Evolutionary conservation across 2,113 vertebrate genomes (phyloP).

Genomic region (Cichladusa arquata): DNA sequence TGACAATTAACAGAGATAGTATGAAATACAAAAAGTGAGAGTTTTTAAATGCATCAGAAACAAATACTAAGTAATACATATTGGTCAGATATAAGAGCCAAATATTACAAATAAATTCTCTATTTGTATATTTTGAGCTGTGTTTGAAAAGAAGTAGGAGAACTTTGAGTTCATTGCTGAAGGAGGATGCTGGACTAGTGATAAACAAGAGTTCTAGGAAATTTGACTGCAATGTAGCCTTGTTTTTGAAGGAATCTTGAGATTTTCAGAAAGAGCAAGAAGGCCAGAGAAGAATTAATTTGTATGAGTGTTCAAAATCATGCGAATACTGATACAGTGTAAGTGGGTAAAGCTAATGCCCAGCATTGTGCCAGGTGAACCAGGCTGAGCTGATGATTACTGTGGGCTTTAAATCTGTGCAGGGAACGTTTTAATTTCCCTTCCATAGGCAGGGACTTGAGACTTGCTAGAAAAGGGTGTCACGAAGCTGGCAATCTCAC

Average conservation of each 20-base stretch:
- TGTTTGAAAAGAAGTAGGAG: neutral
- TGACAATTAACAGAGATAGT: neutral
- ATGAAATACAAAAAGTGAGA: neutral
- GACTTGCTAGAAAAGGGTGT: neutral
- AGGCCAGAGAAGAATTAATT: neutral
- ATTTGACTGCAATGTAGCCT: neutral
- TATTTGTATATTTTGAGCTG: neutral
- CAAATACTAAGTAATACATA: neutral
- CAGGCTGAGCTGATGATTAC: neutral
- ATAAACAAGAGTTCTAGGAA: neutral
- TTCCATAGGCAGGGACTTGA: neutral
- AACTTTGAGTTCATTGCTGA: neutral
- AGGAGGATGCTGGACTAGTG: neutral
- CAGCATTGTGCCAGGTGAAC: neutral
- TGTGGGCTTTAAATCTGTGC: neutral
- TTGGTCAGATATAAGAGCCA: neutral
- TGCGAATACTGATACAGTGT: neutral
- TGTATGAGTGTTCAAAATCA: neutral
- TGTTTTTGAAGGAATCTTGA: neutral
- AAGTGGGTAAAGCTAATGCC: neutral
- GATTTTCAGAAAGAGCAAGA: neutral
- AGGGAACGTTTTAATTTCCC: neutral
- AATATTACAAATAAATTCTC: neutral
- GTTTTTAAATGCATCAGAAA: neutral
- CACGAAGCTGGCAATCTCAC: neutral